Conservation (phyloP, 2,113 vertebrate genomes). For the Pollimyrus isidori region DNA sequence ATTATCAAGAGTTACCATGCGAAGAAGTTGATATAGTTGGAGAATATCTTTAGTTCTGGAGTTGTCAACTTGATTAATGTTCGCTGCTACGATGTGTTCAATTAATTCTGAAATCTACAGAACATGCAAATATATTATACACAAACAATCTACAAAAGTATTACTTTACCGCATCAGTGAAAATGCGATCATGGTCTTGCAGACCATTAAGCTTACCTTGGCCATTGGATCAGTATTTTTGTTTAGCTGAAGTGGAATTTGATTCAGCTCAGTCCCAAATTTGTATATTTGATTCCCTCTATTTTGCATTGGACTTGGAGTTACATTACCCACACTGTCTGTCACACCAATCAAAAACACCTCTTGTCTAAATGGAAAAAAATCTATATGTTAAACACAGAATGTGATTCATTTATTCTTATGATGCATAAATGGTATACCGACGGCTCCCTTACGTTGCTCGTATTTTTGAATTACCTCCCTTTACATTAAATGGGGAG, state of each 20-base stretch:
- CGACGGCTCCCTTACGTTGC: slow-evolving; percentile 47
- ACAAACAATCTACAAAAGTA: neutral
- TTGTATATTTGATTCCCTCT: slow-evolving; percentile 54
- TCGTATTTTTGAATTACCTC: slow-evolving; percentile 52
- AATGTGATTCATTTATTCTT: neutral
- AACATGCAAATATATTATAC: neutral
- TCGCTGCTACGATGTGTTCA: slow-evolving; percentile 57
- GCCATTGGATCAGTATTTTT: slow-evolving; percentile 48
- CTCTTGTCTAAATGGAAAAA: slow-evolving; percentile 53
- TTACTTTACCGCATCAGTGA: neutral
- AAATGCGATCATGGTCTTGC: neutral
- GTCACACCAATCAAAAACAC: slow-evolving; percentile 55
- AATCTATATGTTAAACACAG: neutral
- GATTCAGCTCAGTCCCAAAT: slow-evolving; percentile 39
- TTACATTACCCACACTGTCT: slow-evolving; percentile 28
- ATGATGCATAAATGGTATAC: neutral
- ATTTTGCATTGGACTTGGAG: slow-evolving; percentile 38
- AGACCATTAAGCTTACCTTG: slow-evolving; percentile 49
- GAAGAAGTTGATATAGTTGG: slow-evolving; percentile 61
- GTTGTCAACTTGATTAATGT: slow-evolving; percentile 54
- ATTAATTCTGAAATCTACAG: slow-evolving; percentile 63
- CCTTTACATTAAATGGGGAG: slow-evolving; percentile 61
- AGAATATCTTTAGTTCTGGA: slow-evolving; percentile 53
- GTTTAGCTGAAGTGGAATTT: slow-evolving; percentile 60
- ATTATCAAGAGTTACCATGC: slow-evolving; percentile 33